phyloP scores from a whole-genome alignment of 2,113 vertebrate species.

The Epinephelus lanceolatus region DNA sequence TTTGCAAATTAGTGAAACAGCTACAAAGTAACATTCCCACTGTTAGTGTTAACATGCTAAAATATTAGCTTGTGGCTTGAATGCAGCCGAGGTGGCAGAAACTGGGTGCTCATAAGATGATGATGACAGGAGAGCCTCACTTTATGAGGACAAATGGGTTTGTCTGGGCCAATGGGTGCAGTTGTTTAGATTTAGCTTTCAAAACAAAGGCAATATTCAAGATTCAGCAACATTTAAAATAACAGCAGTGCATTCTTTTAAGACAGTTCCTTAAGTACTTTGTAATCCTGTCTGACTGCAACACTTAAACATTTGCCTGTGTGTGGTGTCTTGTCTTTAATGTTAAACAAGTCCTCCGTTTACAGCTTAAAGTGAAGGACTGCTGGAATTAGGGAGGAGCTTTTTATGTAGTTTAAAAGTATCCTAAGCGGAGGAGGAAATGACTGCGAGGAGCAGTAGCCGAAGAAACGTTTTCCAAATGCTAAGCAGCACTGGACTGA shows the following conservation, averaged over 20 bases:
- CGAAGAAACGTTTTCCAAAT: neutral
- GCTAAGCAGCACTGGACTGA: neutral
- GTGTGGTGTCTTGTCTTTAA: slow-evolving; percentile 7
- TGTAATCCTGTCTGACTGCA: neutral
- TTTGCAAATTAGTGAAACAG: neutral
- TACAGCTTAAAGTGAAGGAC: slow-evolving; percentile 10
- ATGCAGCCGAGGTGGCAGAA: neutral
- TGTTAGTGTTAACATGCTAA: neutral
- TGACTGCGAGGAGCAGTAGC: neutral
- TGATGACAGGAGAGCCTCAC: too few relatives aligned
- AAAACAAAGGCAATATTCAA: neutral
- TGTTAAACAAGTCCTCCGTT: slow-evolving; percentile 6
- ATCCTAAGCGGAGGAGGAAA: neutral
- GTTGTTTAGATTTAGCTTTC: neutral
- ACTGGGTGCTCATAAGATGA: neutral
- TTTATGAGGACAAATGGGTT: neutral
- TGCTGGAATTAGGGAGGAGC: neutral
- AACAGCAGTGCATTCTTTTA: neutral
- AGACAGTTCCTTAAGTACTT: neutral
- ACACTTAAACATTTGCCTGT: neutral
- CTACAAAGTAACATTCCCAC: neutral
- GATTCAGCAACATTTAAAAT: neutral
- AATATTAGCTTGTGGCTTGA: neutral
- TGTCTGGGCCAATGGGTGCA: neutral
- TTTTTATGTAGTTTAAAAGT: neutral